These are phyloP conservation scores for Artemia sp. DNA, from an alignment of 2,888 invertebrate genomes.

Conservation along the genomic window DNA sequence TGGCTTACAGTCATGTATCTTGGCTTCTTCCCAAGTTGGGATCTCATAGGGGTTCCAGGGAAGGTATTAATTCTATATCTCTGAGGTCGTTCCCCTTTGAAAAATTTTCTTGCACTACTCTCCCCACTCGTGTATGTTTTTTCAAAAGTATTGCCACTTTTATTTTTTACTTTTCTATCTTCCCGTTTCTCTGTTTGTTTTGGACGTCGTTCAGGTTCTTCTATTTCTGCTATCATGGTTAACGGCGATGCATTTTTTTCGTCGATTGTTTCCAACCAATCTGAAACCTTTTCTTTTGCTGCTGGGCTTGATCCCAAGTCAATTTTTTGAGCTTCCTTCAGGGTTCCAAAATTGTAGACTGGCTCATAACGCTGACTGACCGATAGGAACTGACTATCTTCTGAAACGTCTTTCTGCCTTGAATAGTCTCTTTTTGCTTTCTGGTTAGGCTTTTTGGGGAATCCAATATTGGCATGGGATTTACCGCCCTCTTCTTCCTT, in stretches of 20 bases:
- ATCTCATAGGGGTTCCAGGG: background rate
- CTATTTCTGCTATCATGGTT: background rate
- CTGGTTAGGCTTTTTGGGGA: background rate
- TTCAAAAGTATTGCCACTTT: too few species aligned
- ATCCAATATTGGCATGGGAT: background rate
- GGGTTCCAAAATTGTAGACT: background rate
- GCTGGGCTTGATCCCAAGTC: background rate
- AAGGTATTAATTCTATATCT: background rate
- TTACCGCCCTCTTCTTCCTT: background rate
- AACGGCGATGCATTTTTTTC: background rate
- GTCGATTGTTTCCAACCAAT: background rate
- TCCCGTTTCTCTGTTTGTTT: background rate
- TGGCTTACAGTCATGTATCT: background rate
- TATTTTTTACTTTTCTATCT: too few species aligned
- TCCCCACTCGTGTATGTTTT: too few species aligned
- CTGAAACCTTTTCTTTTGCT: background rate
- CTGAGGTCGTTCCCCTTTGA: background rate
- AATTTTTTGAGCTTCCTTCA: background rate
- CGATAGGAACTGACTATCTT: constrained; percentile 12
- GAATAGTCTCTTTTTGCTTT: background rate
- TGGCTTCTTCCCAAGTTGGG: background rate
- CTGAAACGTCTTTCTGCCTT: background rate
- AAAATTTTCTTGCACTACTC: background rate
- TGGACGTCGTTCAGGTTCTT: background rate
- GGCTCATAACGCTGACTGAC: constrained; percentile 9